A percentile compares a stretch with the other conserved stretches of the same genome.
These are phyloP conservation scores for Pipistrellus pygmaeus DNA, from an alignment of 2,797 vertebrate genomes.

Conservation along the genomic window DNA sequence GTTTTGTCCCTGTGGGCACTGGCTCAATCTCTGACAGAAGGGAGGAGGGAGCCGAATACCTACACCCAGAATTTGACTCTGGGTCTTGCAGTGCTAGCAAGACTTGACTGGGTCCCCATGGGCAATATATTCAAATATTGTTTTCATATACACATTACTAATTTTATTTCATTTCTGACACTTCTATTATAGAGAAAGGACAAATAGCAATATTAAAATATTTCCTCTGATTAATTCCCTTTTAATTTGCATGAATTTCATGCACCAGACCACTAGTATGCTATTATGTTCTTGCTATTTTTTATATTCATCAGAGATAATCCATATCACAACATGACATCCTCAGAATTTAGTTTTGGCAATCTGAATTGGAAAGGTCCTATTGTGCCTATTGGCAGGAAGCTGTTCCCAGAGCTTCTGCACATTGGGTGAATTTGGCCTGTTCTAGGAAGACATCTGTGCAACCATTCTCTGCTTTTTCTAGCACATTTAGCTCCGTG, in stretches of 20 bases:
- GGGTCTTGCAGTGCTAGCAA: too few species aligned
- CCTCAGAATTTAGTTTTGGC: slow-evolving; percentile 46
- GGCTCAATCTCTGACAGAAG: too few species aligned
- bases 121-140: too few species aligned
- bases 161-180: too few species aligned
- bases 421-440: slow-evolving; percentile 71
- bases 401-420: slow-evolving; percentile 46
- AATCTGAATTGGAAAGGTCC: slow-evolving; percentile 50
- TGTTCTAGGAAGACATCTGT: slow-evolving; percentile 71
- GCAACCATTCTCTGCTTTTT: slow-evolving; percentile 57
- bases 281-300: slow-evolving; percentile 47
- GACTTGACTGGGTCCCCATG: too few species aligned
- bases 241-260: too few species aligned
- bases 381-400: slow-evolving; percentile 60
- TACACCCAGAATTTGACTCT: too few species aligned
- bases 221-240: too few species aligned
- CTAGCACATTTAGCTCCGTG: not conserved
- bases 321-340: not conserved
- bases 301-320: slow-evolving; percentile 14
- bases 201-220: too few species aligned
- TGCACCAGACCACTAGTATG: not conserved
- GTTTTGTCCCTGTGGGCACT: fast-evolving
- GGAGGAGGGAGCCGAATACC: too few species aligned
- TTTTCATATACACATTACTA: too few species aligned
- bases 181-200: too few species aligned